phyloP scores from a whole-genome alignment of 2,797 vertebrate genomes.

The Alouatta caraya region DNA sequence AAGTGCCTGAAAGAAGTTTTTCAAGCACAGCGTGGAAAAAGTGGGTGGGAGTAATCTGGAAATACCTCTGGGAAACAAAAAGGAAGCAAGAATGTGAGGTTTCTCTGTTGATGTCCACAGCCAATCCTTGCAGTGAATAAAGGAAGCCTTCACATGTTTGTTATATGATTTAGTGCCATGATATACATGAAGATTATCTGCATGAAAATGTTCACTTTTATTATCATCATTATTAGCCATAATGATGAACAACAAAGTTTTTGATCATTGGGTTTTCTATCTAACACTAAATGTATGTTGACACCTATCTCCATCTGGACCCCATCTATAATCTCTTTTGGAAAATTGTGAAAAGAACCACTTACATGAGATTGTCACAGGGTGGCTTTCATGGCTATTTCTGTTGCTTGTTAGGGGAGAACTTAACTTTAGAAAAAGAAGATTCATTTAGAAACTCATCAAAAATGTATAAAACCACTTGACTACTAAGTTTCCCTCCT shows the following conservation, averaged over 20 bases:
- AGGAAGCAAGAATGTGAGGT: not conserved
- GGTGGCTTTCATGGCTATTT: not conserved
- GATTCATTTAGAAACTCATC: not conserved
- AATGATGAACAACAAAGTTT: not conserved
- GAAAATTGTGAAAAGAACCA: not conserved
- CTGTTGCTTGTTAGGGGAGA: not conserved
- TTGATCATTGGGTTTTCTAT: not conserved
- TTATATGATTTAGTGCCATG: not conserved
- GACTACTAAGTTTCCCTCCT: not conserved
- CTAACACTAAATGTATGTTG: not conserved
- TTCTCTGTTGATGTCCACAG: not conserved
- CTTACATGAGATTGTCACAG: not conserved
- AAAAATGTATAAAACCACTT: not conserved
- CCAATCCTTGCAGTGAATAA: not conserved
- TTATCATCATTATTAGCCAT: not conserved
- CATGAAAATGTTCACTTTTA: not conserved
- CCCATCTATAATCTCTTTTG: not conserved
- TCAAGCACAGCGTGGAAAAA: not conserved
- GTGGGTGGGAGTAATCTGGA: not conserved
- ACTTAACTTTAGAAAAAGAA: conserved; percentile 16
- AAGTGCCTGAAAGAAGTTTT: not conserved
- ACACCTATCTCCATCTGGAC: not conserved
- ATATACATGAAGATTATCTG: not conserved
- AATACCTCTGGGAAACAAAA: not conserved
- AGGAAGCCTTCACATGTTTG: not conserved